Base-by-base conservation (phyloP, 2,113 vertebrate species). In the Gracilinanus agilis region DNA sequence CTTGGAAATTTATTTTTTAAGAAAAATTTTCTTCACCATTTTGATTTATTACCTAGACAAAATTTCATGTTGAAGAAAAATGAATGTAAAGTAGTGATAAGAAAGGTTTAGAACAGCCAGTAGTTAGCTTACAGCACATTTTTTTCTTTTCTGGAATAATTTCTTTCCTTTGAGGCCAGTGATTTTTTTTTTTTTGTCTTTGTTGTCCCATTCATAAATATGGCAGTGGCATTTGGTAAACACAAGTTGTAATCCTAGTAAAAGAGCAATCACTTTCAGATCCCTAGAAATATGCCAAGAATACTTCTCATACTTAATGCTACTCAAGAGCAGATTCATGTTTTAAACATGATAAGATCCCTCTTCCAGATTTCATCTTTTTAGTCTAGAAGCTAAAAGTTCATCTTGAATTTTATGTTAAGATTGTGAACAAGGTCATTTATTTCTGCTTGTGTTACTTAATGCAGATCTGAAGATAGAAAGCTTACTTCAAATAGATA, bases 261-360 rank as follows among this genome's bases (percentile, higher is more conserved):
- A n/a, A 40, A 83, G 67, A 83, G 67, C 67, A 83, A 40, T 83
- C 67, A 83, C 67, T 40, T 83, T 83, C 67, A 83, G 67, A 83
- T 83, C 34, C 67, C 67, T 5, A 19, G 6, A 83, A 83, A 83
- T 83, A 83, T 83, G 67, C 34, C n/a, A 83, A 40, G 67, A 75
- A 75, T 83, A 83, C 67, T 83, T 83, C 67, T 83, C n/a, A 83
- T 83, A 83, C n/a, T 83, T n/a, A 83, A 83, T 83, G n/a, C 34
- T 34, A 29, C 58, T 29, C 34, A 83, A 40, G 2, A 40, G 67
- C n/a, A 40, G 34, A 83, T 67, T 67, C 61, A 67, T 67, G 61
- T 67, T 67, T 67, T 67, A 67, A 67, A 67, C 61, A 67, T 83
- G 67, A 40, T 19, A 83, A 40, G 67, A n/a, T 40, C 67, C 67